Evolutionary conservation across 2,888 invertebrate species (phyloP).

Genomic region (Agriopis aurantiaria): DNA sequence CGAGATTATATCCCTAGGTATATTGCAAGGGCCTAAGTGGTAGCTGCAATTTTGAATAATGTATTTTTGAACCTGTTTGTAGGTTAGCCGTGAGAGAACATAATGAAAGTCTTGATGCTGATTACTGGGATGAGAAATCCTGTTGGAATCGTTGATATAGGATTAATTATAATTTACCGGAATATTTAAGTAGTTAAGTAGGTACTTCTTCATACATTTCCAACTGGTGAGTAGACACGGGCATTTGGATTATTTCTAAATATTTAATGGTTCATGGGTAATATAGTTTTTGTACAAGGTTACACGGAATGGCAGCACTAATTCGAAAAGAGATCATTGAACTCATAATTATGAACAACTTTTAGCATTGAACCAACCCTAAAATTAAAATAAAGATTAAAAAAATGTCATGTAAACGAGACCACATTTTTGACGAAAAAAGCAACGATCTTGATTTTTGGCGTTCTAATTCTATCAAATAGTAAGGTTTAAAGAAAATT

Average conservation of each 20-base stretch:
- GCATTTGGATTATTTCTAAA: not conserved
- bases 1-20: constrained; percentile 61
- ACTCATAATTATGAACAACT: too few relatives aligned
- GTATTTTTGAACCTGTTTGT: constrained; percentile 29
- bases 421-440: too few relatives aligned
- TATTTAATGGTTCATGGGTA: too few relatives aligned
- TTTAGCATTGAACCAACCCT: too few relatives aligned
- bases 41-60: constrained; percentile 32
- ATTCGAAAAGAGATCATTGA: too few relatives aligned
- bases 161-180: not conserved
- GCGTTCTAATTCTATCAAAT: too few relatives aligned
- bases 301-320: too few relatives aligned
- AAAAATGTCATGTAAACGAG: too few relatives aligned
- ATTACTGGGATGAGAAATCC: constrained; percentile 7
- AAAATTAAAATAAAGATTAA: too few relatives aligned
- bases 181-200: not conserved
- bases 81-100: constrained; percentile 16
- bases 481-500: too few relatives aligned
- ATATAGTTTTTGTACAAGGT: too few relatives aligned
- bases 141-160: constrained; percentile 5
- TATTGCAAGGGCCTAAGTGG: constrained; percentile 40
- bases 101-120: constrained; percentile 23
- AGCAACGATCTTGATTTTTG: too few relatives aligned
- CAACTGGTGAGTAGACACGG: not conserved
- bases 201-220: not conserved